These are phyloP conservation scores for Cinclus mexicanus DNA, from an alignment of 2,113 vertebrate genomes.

Conservation along the genomic window DNA sequence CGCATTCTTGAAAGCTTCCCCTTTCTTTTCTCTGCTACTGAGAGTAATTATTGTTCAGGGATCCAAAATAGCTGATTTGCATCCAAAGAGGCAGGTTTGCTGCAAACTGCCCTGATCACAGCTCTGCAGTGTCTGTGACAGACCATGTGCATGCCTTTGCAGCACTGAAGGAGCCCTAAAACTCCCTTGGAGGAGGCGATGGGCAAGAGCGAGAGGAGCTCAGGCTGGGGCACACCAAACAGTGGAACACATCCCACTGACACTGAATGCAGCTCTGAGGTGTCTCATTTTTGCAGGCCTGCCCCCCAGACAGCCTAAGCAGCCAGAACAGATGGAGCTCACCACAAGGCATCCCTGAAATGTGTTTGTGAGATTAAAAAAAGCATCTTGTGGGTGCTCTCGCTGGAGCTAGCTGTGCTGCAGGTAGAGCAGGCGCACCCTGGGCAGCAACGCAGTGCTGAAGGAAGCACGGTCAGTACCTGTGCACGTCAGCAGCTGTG, in stretches of 20 bases:
- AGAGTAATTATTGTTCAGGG: not conserved
- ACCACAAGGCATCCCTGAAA: not conserved
- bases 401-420: not conserved
- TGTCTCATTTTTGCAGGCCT: not conserved
- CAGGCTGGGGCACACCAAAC: not conserved
- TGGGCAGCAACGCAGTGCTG: fast-evolving
- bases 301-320: not conserved
- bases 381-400: not conserved
- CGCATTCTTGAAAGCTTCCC: not conserved
- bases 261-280: fast-evolving
- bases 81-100: not conserved
- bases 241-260: fast-evolving
- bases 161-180: not conserved
- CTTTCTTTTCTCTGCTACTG: not conserved
- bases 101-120: not conserved
- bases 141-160: not conserved
- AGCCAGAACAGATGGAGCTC: not conserved
- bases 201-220: not conserved
- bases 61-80: not conserved
- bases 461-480: not conserved
- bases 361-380: not conserved
- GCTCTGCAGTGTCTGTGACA: not conserved
- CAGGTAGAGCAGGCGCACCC: not conserved
- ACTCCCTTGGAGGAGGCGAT: not conserved
- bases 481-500: too few species aligned